These are phyloP conservation scores for Deilephila elpenor DNA, from an alignment of 2,888 invertebrate genomes.

Conservation along the genomic window DNA sequence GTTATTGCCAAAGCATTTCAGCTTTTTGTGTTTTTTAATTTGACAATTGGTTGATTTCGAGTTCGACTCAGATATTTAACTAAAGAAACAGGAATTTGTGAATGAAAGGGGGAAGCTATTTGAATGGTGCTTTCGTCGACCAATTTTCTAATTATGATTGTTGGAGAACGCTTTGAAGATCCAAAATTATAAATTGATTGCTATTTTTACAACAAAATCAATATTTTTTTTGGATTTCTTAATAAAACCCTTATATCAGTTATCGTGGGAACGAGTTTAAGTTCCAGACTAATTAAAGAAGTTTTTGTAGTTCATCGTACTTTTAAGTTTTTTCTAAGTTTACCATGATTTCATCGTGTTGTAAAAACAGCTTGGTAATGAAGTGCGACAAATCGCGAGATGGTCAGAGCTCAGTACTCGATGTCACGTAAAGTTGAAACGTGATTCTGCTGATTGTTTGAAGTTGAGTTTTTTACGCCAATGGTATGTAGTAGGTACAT, in stretches of 20 bases:
- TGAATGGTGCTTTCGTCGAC: too few species aligned
- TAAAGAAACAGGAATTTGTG: too few species aligned
- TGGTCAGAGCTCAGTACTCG: background rate
- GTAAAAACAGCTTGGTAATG: slow-evolving; percentile 10
- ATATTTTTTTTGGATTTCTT: too few species aligned
- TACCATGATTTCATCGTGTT: background rate
- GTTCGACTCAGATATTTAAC: too few species aligned
- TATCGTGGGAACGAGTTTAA: background rate
- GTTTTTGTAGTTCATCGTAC: background rate
- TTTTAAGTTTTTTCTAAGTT: background rate
- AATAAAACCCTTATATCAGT: too few species aligned
- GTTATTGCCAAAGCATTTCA: background rate
- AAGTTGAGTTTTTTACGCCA: background rate
- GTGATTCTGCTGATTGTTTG: background rate
- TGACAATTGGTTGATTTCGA: too few species aligned
- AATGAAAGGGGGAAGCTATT: too few species aligned
- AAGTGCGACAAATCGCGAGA: slow-evolving; percentile 28
- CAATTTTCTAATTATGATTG: too few species aligned
- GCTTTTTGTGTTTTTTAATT: too few species aligned
- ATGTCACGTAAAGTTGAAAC: background rate
- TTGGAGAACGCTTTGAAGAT: too few species aligned
- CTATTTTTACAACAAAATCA: slow-evolving; percentile 10
- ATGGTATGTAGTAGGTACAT: too few species aligned
- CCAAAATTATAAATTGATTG: slow-evolving; percentile 4
- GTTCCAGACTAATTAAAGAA: background rate